phyloP scores from a whole-genome alignment of 2,797 vertebrate species.

The Saxicola maurus region DNA sequence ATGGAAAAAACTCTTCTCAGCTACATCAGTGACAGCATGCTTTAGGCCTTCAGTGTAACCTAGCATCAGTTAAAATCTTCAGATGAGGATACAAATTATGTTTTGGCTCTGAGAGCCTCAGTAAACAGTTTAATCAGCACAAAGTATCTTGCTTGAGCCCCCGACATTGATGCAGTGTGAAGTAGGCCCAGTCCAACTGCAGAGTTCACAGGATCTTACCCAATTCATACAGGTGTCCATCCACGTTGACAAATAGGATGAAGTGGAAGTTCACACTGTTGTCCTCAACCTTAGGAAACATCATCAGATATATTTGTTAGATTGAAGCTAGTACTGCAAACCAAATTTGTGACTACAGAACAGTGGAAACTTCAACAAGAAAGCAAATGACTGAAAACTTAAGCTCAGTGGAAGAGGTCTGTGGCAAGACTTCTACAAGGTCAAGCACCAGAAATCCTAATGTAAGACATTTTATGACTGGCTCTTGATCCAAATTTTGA shows the following conservation, averaged over 20 bases:
- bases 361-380: not conserved
- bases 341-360: not conserved
- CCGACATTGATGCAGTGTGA: not conserved
- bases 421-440: not conserved
- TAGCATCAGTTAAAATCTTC: not conserved
- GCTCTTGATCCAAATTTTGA: not conserved
- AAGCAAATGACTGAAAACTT: not conserved
- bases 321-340: not conserved
- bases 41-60: not conserved
- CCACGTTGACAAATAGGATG: constrained; percentile 87
- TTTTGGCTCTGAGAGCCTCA: not conserved
- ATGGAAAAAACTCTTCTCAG: not conserved
- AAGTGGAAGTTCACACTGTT: constrained; percentile 93
- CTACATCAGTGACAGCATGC: not conserved
- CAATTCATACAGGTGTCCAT: constrained; percentile 88
- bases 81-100: not conserved
- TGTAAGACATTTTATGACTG: not conserved
- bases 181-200: not conserved
- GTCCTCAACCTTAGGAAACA: constrained; percentile 79
- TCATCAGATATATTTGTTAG: not conserved
- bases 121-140: not conserved
- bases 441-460: not conserved
- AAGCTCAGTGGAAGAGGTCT: not conserved
- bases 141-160: not conserved
- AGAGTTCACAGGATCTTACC: constrained; percentile 73